Percentiles rank a stretch among this genome's conserved stretches.
Evolutionary conservation across 2,888 invertebrate species (phyloP).

Genomic region (Drosophila bunnanda): DNA sequence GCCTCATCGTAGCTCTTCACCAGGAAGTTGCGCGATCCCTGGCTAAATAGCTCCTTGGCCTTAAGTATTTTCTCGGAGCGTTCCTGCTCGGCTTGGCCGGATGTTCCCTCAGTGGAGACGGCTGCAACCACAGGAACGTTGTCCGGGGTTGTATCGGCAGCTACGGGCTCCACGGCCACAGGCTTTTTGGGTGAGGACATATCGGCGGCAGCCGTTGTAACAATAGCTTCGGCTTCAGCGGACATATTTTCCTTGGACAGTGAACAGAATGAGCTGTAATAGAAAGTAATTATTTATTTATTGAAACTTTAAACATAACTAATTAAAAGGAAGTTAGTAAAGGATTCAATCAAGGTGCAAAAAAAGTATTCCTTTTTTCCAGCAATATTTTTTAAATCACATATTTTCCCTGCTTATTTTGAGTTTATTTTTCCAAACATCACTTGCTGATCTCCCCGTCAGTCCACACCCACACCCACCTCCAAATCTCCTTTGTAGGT

Average conservation of each 20-base stretch:
- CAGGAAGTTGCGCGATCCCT: slow-evolving; percentile 92
- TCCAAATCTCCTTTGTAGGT: slow-evolving; percentile 53
- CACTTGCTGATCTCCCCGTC: slow-evolving; percentile 16
- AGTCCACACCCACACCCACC: slow-evolving; percentile 24
- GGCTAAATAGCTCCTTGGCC: slow-evolving; percentile 87
- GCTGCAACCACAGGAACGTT: slow-evolving; percentile 31
- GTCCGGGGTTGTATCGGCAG: slow-evolving; percentile 56
- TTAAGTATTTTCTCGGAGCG: slow-evolving; percentile 81
- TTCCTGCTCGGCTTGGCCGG: slow-evolving; percentile 64
- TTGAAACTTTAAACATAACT: not conserved
- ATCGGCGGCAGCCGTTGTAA: slow-evolving; percentile 60
- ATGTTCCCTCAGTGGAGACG: slow-evolving; percentile 31
- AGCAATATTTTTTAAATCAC: not conserved
- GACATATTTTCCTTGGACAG: slow-evolving; percentile 60
- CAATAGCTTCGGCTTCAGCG: slow-evolving; percentile 76
- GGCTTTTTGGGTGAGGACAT: slow-evolving; percentile 41
- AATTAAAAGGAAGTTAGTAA: not conserved
- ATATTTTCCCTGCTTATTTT: not conserved
- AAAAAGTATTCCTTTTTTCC: not conserved
- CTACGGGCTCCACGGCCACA: slow-evolving; percentile 46
- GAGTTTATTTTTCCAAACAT: slow-evolving; percentile 12
- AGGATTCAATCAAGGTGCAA: not conserved
- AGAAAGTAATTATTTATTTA: not conserved
- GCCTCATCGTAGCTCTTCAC: slow-evolving; percentile 91
- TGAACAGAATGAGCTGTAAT: slow-evolving; percentile 10